Percentiles rank a stretch among this genome's conserved stretches.
phyloP scores from a whole-genome alignment of 2,888 invertebrate genomes.

The Acronicta aceris region DNA sequence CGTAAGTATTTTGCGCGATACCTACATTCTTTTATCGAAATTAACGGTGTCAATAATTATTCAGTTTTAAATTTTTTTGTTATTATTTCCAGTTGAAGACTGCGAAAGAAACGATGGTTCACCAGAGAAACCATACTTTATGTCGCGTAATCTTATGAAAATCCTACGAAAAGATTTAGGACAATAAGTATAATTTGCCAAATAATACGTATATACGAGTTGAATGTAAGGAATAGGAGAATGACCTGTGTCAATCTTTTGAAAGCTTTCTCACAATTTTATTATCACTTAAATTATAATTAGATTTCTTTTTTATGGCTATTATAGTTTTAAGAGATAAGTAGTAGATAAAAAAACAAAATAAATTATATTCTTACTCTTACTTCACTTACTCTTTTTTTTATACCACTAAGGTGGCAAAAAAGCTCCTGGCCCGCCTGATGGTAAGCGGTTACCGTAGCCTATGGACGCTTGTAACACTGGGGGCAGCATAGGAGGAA shows the following conservation, averaged over 20 bases:
- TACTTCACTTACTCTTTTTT: too few relatives aligned
- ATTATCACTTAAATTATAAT: too few relatives aligned
- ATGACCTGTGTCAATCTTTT: slow-evolving; percentile 41
- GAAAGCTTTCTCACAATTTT: slow-evolving; percentile 50
- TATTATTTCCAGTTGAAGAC: slow-evolving; percentile 94
- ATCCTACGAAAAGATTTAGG: slow-evolving; percentile 95
- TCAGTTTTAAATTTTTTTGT: slow-evolving; percentile 6
- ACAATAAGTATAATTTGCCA: slow-evolving; percentile 66
- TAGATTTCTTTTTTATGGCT: too few relatives aligned
- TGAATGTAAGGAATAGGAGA: slow-evolving; percentile 47
- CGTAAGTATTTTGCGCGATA: slow-evolving; percentile 91
- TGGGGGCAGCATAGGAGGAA: too few relatives aligned
- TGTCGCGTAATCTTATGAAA: slow-evolving; percentile 97
- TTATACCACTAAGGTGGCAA: too few relatives aligned
- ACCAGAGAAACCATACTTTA: slow-evolving; percentile 96
- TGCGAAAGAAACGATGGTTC: slow-evolving; percentile 98
- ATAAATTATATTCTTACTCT: too few relatives aligned
- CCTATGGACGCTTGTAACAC: too few relatives aligned
- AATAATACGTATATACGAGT: slow-evolving; percentile 44
- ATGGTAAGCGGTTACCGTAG: too few relatives aligned
- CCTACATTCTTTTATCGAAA: not conserved
- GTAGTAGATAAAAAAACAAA: too few relatives aligned
- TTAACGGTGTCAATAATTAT: not conserved
- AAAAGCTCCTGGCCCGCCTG: too few relatives aligned
- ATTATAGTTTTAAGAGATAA: too few relatives aligned